Base-by-base conservation (phyloP, 2,113 vertebrate species). In the Spizaetus ornatus region DNA sequence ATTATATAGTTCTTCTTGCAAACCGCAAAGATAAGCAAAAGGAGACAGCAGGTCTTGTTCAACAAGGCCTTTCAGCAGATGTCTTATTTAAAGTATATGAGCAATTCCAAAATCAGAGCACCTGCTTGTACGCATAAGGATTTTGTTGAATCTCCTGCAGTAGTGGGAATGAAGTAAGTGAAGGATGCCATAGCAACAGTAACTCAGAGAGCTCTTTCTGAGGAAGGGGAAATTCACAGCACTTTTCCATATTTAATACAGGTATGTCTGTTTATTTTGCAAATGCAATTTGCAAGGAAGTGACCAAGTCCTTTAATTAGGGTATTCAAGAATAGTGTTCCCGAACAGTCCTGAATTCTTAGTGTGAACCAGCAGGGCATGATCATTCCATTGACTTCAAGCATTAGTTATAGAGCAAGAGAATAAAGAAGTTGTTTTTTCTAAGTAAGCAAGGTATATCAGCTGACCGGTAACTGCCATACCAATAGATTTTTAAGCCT, bases 101-200 rank as follows among this genome's bases (percentile, higher is more conserved):
- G 18, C 34, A 80, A 53, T 70, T 93, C 40, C 62, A 82, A 89
- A 95, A 67, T 56, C 73, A 94, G 85, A 93, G 52, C 53, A 77
- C 42, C 53, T 86, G 20, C 19, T 80, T 48, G 6, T n/a, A 42
- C 2, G 1, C 21, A 31, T 47, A 87, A 93, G 43, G 26, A 65
- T 88, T 84, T 87, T 69, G 20, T 40, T 87, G 50, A 61, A 69
- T 72, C 52, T 76, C 71, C 71, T 73, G 34, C 74, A 70, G 38
- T 42, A 58, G 27, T 58, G 73, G 43, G 61, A 87, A 65, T 31
- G n/a, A 84, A 90, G n/a, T 59, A 86, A 93, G 63, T 58, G 73
- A 93, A 79, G 18, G 48, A 73, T 91, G 48, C 77, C 91, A 96
- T 97, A 92, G 95, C 93, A 97, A 96, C 95, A 38, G 71, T 36